Evolutionary conservation across 2,888 invertebrate species (phyloP).

Genomic region (Sarcophaga carnaria): DNA sequence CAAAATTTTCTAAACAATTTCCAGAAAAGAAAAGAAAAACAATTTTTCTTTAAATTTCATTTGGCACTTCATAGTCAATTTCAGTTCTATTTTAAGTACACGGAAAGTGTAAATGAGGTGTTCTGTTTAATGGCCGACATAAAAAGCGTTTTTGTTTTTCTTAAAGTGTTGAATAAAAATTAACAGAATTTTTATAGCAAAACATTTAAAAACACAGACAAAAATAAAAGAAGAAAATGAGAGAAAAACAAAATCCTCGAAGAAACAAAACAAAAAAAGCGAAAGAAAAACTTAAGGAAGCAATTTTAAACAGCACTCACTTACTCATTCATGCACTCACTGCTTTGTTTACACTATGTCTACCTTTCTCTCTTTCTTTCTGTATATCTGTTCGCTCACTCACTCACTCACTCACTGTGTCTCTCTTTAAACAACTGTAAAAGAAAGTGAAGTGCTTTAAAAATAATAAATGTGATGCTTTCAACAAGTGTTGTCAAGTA

Average conservation of each 20-base stretch:
- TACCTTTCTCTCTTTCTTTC: not conserved
- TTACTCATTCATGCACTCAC: not conserved
- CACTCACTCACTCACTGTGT: not conserved
- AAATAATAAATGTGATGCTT: conserved; percentile 69
- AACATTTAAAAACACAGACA: not conserved
- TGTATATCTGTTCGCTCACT: not conserved
- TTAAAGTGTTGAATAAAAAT: conserved; percentile 29
- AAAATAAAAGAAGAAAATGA: not conserved
- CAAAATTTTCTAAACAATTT: not conserved
- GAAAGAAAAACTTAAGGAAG: conserved; percentile 17
- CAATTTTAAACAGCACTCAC: conserved; percentile 4
- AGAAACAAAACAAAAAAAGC: not conserved
- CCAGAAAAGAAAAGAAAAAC: no score
- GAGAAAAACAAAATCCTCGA: no score
- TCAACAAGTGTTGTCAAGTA: conserved; percentile 69
- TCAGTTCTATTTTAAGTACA: not conserved
- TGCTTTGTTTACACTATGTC: not conserved
- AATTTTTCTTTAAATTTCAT: not conserved
- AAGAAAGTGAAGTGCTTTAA: conserved; percentile 66
- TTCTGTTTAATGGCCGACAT: not conserved
- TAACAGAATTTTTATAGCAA: conserved; percentile 16
- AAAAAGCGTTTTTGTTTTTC: not conserved
- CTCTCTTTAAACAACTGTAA: conserved; percentile 20
- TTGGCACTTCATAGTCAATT: not conserved
- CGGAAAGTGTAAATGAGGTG: not conserved